These are phyloP conservation scores for Heterohyrax brucei DNA, from an alignment of 2,797 vertebrate genomes.

Conservation along the genomic window DNA sequence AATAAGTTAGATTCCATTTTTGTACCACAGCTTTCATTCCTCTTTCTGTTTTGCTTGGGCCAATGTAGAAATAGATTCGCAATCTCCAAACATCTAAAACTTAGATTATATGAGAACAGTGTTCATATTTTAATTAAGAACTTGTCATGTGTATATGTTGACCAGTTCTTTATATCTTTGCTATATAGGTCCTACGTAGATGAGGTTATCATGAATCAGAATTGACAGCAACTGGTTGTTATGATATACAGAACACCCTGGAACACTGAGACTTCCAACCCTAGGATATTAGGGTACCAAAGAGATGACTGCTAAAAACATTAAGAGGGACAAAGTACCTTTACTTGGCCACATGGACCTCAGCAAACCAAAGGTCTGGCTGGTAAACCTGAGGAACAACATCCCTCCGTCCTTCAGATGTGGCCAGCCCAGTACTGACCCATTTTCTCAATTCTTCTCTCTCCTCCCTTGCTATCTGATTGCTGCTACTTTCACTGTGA, in stretches of 20 bases:
- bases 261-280: background rate
- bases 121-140: constrained; percentile 78
- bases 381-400: background rate
- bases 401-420: background rate
- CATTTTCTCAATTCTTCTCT: background rate
- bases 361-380: background rate
- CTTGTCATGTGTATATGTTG: constrained; percentile 29
- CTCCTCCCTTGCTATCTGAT: background rate
- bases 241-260: background rate
- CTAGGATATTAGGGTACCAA: too few species aligned
- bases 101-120: background rate
- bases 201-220: background rate
- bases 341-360: background rate
- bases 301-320: background rate
- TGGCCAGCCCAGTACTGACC: background rate
- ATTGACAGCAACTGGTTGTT: background rate
- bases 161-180: constrained; percentile 1
- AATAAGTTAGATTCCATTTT: background rate
- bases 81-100: constrained; percentile 60
- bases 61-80: constrained; percentile 73
- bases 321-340: background rate
- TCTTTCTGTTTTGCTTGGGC: constrained; percentile 28
- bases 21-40: background rate
- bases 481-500: background rate
- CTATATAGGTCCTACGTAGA: background rate